Conservation (phyloP, 2,888 invertebrate genomes). For the Omphaloscelis lunosa region DNA sequence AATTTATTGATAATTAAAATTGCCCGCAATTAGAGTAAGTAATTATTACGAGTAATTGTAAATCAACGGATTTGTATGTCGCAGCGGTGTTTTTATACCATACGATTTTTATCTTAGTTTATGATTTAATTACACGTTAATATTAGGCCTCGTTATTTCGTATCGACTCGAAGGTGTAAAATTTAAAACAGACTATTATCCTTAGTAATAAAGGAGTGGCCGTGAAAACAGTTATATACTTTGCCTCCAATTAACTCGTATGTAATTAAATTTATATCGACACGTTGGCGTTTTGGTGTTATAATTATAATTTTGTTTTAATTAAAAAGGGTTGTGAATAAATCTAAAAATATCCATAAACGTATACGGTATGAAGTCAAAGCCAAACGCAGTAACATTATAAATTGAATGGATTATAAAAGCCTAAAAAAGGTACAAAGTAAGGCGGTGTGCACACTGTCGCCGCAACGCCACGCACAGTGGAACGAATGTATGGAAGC, state of each 20-base stretch:
- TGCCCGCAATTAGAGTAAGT: slow-evolving; percentile 85
- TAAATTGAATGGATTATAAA: slow-evolving; percentile 71
- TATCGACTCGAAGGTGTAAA: slow-evolving; percentile 81
- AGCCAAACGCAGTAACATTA: slow-evolving; percentile 67
- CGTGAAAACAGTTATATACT: slow-evolving; percentile 67
- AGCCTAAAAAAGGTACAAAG: slow-evolving; percentile 71
- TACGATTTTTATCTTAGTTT: slow-evolving; percentile 85
- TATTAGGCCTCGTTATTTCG: slow-evolving; percentile 78
- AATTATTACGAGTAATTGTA: slow-evolving; percentile 88
- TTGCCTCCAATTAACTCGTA: slow-evolving; percentile 65
- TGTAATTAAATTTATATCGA: slow-evolving; percentile 66
- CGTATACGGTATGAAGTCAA: slow-evolving; percentile 49
- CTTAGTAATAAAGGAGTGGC: slow-evolving; percentile 76
- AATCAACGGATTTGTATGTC: slow-evolving; percentile 85
- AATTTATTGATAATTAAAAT: slow-evolving; percentile 88
- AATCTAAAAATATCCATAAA: slow-evolving; percentile 51
- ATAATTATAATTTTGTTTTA: slow-evolving; percentile 53
- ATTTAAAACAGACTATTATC: slow-evolving; percentile 78
- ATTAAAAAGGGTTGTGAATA: slow-evolving; percentile 52
- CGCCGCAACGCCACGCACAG: slow-evolving; percentile 76
- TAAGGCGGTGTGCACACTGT: slow-evolving; percentile 74
- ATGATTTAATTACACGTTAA: slow-evolving; percentile 88
- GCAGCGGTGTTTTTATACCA: slow-evolving; percentile 80
- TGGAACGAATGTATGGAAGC: too few relatives aligned
- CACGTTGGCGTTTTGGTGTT: slow-evolving; percentile 58